Conservation (phyloP, 2,797 vertebrate genomes). For the Rhinatrema bivittatum region DNA sequence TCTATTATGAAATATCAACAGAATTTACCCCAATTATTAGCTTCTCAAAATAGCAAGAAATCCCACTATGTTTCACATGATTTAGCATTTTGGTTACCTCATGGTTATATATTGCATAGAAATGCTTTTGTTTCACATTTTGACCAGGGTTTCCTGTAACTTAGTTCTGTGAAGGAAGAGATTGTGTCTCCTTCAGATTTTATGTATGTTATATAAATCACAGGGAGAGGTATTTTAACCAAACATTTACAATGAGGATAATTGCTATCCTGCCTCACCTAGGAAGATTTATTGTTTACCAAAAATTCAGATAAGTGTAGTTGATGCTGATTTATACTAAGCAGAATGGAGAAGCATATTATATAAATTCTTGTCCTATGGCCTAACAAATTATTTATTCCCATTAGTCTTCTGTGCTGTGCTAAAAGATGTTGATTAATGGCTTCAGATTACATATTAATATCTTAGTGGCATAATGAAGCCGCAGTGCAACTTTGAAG, state of each 20-base stretch:
- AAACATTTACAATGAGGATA: neutral
- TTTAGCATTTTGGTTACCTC: no score
- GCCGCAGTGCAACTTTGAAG: neutral
- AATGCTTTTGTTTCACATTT: no score
- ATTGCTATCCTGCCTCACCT: slow-evolving; percentile 8
- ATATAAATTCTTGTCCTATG: slow-evolving; percentile 14
- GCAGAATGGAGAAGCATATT: slow-evolving; percentile 13
- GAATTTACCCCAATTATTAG: no score
- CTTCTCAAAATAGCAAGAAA: no score
- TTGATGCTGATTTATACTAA: slow-evolving; percentile 31
- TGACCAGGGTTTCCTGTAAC: no score
- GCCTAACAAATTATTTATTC: slow-evolving; percentile 27
- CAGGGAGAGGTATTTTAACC: slow-evolving; percentile 14
- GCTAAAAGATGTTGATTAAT: slow-evolving; percentile 21
- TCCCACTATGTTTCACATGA: no score
- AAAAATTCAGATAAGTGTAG: slow-evolving; percentile 10
- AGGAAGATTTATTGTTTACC: slow-evolving; percentile 23
- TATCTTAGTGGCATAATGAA: neutral
- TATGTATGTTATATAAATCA: slow-evolving; percentile 19
- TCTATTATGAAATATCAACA: no score
- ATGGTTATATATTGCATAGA: no score
- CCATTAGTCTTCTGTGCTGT: slow-evolving; percentile 11
- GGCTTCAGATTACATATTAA: neutral
- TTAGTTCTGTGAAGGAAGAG: no score
- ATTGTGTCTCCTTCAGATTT: slow-evolving; percentile 11